Conservation (phyloP, 2,113 vertebrate genomes). For the Mus spicilegus region DNA sequence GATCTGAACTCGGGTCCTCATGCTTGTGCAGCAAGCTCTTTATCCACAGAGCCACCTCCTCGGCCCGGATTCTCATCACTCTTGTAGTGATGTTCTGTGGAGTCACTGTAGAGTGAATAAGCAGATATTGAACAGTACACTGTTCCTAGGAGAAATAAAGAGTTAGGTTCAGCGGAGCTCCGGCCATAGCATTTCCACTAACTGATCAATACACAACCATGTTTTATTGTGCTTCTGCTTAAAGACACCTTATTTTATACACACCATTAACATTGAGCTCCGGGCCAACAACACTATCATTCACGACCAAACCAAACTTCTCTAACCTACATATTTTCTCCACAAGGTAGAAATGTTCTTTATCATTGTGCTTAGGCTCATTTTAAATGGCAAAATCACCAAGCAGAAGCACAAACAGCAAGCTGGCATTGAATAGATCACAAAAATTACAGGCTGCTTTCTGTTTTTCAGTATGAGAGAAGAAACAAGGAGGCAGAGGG, state of each 20-base stretch:
- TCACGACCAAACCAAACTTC: not conserved
- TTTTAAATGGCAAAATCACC: not conserved
- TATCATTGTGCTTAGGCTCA: not conserved
- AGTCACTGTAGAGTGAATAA: not conserved
- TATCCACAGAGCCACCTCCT: not conserved
- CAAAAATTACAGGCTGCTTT: not conserved
- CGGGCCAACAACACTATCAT: not conserved
- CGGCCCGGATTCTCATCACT: not conserved
- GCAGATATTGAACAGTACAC: not conserved
- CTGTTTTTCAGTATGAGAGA: not conserved
- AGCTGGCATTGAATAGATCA: not conserved
- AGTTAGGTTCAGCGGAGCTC: not conserved
- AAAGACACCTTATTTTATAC: constrained; percentile 2
- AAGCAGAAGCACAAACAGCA: not conserved
- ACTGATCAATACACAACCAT: not conserved
- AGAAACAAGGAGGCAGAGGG: not conserved
- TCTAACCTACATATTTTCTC: not conserved
- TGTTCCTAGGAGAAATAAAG: not conserved
- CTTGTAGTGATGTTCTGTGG: too few relatives aligned
- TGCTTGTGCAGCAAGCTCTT: not conserved
- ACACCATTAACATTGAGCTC: not conserved
- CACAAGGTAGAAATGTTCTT: not conserved
- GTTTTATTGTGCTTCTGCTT: not conserved
- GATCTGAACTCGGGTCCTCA: not conserved
- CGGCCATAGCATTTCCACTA: constrained; percentile 1